Base-by-base conservation (phyloP, 2,888 invertebrate species). In the Scelioninae gen. 1 region DNA sequence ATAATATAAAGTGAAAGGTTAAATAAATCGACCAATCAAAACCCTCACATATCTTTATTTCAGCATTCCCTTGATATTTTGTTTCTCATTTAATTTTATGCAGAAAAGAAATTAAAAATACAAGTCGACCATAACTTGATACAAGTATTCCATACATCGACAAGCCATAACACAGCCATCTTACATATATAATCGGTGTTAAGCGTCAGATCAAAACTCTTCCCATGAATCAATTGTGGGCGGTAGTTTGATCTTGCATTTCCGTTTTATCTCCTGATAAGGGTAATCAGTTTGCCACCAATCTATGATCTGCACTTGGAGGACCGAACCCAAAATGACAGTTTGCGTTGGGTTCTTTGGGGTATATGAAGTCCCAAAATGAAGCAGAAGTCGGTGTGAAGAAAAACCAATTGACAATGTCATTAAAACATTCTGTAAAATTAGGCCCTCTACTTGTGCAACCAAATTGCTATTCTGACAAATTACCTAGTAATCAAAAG, bases 361-460 rank as follows among this genome's bases (percentile, higher is more conserved):
- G 13, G 88, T 85, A 63, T 88, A 90, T 8, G 92, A 90, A 0
- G 94, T 93, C 47, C 93, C 93, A 85, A 95, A 95, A 80, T 93
- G 93, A 83, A 95, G 89, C 87, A 94, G 94, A 75, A 94, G 90
- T 60, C 93, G 92, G 62, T 93, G 92, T 72, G 93, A 91, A 16
- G 93, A 91, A 87, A 94, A 93, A 0, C 94, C 94, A 55, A 93
- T 93, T 0, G 94, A 93, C 45, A 95, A 91, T 49, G 93, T 93
- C 77, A 95, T 90, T 55, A 93, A 93, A 0, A 94, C 94, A 0
- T 93, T 93, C 53, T 94, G 93, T 40, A 95, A 88, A 0, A 93
- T 94, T 91, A 95, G 93, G 0, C 95, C 95, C 90, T 94, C 93
- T 3, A 95, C 92, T 4, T 94, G 93, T 0, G 94, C 94, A 6